Conservation (phyloP, 92 coral and sea anemone species). For the Epizoanthus illoricatus region DNA sequence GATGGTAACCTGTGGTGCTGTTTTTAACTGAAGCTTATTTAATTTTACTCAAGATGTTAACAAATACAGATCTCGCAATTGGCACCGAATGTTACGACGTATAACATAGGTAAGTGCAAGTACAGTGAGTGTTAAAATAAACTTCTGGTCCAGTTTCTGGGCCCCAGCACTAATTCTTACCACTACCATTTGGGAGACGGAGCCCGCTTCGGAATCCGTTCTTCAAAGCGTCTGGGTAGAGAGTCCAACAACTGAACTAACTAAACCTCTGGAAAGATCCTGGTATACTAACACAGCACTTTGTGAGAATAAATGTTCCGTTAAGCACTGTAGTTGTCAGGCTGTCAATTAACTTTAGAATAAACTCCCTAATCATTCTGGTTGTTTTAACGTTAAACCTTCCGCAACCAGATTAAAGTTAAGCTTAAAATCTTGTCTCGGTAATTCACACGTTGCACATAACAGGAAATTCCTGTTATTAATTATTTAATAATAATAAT, state of each 20-base stretch:
- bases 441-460: too few species aligned
- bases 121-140: background rate
- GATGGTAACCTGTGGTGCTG: conserved; percentile 26
- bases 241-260: too few species aligned
- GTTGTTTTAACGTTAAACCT: background rate
- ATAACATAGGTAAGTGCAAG: conserved; percentile 60
- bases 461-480: too few species aligned
- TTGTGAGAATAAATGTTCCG: too few species aligned
- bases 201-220: too few species aligned
- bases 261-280: too few species aligned
- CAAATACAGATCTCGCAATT: conserved; percentile 91
- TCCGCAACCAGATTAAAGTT: background rate
- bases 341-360: too few species aligned
- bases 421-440: background rate
- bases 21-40: conserved; percentile 70
- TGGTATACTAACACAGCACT: too few species aligned
- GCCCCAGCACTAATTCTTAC: conserved; percentile 6
- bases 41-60: conserved; percentile 92
- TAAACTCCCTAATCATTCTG: too few species aligned
- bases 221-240: too few species aligned
- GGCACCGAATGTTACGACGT: conserved; percentile 98
- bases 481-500: too few species aligned
- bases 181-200: background rate
- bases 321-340: too few species aligned
- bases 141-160: background rate